Evolutionary conservation across 2,888 invertebrate species (phyloP), one percentile per base, ranked within the genome.

Genomic region (Camponotus fellah): DNA sequence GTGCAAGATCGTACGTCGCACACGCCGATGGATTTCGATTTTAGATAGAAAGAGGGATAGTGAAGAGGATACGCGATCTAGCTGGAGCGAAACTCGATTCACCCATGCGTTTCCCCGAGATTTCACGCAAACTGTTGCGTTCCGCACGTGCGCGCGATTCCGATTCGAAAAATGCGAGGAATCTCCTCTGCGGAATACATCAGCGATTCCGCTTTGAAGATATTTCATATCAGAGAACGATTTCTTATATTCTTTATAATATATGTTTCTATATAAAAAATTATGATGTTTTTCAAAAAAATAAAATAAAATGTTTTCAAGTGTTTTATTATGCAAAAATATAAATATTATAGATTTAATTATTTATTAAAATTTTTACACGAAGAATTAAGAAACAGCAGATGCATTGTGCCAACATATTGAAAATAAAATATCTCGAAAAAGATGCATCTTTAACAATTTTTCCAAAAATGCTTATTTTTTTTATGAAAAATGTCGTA

Each of bases 61-160:
- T 37, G 6, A 12, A 12, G 26, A 40, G 49, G 12, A 21, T 58
- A 12, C 26, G 37, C 12, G 8, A 56, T 77, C 26, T 34, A 64
- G 6, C 65, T 49, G 12, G 37, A 12, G 12, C 21, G 53, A 76
- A 66, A 76, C 21, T 37, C 53, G 49, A 76, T 37, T 8, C 14
- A n/a, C 9, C 8, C 34, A 3, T n/a, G 8, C 17, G 10, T 49
- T 76, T 76, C 3, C 49, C 56, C 56, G 37, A 21, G 53, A 21
- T 74, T 43, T 46, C 64, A 37, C 75, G 8, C 65, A 76, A 76
- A 76, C 76, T 76, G 76, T 65, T 65, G 65, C 75, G 75, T 65
- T 76, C 37, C 75, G 66, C 53, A 53, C 49, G 76, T 66, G 49
- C 26, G 34, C 76, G 66, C 37, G 37, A 76, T 66, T 66, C 34